phyloP scores from a whole-genome alignment of 2,888 invertebrate species.

The Scaptomyza caliginosa region DNA sequence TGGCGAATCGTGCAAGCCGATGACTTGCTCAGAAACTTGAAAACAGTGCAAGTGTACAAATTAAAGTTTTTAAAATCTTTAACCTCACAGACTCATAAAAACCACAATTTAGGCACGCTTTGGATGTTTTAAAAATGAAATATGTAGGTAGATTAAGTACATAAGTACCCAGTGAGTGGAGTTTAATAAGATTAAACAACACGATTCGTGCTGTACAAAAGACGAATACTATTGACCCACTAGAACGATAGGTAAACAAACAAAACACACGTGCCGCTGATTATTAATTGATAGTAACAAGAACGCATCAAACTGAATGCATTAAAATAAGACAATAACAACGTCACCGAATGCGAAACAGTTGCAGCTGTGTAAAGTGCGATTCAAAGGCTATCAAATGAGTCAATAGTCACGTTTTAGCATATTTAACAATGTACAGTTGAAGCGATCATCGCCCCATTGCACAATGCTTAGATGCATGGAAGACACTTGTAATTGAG shows the following conservation, averaged over 20 bases:
- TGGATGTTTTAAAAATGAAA: not conserved
- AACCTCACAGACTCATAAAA: not conserved
- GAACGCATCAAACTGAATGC: constrained; percentile 29
- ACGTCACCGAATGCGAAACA: constrained; percentile 1
- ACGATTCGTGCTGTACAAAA: not conserved
- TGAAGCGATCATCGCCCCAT: constrained; percentile 9
- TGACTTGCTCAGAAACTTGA: not conserved
- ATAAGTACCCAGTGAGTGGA: not conserved
- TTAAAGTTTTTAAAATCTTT: not conserved
- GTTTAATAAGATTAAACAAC: not conserved
- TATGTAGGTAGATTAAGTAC: not conserved
- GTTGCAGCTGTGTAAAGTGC: constrained; percentile 20
- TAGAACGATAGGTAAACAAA: constrained; percentile 4
- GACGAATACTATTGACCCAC: constrained; percentile 28
- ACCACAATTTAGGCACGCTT: not conserved
- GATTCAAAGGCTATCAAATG: constrained; percentile 21
- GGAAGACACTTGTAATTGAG: constrained; percentile 35
- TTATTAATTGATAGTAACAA: constrained; percentile 33
- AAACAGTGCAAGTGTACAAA: not conserved
- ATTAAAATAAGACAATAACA: constrained; percentile 11
- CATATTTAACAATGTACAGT: constrained; percentile 51
- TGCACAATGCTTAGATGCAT: constrained; percentile 25
- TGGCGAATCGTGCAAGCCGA: constrained; percentile 9
- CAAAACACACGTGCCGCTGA: constrained; percentile 29
- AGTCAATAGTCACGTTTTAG: constrained; percentile 66